Base-by-base conservation (phyloP, 2,113 vertebrate genomes). In the Protomyctophum bolini region DNA sequence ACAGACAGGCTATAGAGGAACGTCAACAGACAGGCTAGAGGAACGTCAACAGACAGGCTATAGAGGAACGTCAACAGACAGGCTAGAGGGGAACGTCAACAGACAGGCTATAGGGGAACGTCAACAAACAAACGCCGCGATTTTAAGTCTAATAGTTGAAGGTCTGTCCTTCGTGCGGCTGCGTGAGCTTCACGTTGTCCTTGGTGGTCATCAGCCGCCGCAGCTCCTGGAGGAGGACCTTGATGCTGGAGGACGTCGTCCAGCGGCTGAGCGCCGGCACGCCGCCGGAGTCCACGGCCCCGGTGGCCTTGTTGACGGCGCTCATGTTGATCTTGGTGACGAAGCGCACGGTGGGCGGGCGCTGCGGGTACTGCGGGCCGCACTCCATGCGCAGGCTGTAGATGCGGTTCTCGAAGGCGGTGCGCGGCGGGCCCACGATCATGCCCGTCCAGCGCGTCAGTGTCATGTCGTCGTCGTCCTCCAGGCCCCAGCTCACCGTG, bases 351-450 rank as follows among this genome's bases (percentile, higher is more conserved):
- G 93, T 94, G 72, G 94, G 94, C 87, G 94, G 94, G 92, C 80
- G 92, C 92, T 95, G 94, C 86, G 94, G 94, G 89, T 95, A 95
- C 91, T 94, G 94, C 89, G 94, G 93, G 74, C 94, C 94, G 91
- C 94, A 95, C 90, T 95, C 94, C 94, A 95, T 92, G 93, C 94
- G 94, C 93, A 95, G 93, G 93, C 94, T 95, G 93, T 95, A 95
- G 93, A 95, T 95, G 91, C 94, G 91, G 91, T 95, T 95, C 92
- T 95, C 94, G 86, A 95, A 95, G 91, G 33, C 33, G 33, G 33
- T 41, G 33, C 33, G 33, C 33, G 33, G 33, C 33, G 33, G 33
- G 33, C 33, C 33, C 1, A 41, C 2, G 33, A 41, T 41, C 33
- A 41, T 41, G 33, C 33, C 33, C 1, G 33, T 41, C 33, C 33